phyloP scores from a whole-genome alignment of 2,113 vertebrate genomes.

The Coregonus clupeaformis region DNA sequence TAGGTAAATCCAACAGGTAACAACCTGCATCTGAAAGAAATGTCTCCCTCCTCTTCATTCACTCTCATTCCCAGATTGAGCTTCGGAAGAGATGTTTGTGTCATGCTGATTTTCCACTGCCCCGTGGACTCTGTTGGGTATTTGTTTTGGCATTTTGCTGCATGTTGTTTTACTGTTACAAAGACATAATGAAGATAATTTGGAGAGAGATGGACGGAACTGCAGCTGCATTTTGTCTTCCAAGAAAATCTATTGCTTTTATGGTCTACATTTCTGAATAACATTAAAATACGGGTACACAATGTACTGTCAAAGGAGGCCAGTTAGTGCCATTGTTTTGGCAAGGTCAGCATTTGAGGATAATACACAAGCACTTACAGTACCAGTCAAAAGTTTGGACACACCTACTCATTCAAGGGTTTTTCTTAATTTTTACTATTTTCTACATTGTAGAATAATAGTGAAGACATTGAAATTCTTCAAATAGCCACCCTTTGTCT shows the following conservation, averaged over 20 bases:
- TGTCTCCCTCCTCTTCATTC: constrained; percentile 45
- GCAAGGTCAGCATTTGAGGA: constrained; percentile 5
- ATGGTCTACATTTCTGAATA: constrained; percentile 15
- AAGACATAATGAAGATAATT: constrained; percentile 39
- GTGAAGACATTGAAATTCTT: too few species aligned
- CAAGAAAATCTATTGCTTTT: constrained; percentile 7
- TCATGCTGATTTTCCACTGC: constrained; percentile 40
- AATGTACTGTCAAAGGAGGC: constrained; percentile 11
- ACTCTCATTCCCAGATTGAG: constrained; percentile 15
- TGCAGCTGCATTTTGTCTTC: constrained; percentile 22
- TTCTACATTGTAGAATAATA: too few species aligned
- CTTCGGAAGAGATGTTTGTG: constrained; percentile 50
- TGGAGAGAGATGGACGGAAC: constrained; percentile 30
- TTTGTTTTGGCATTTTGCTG: constrained; percentile 38
- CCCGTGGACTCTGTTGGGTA: constrained; percentile 16
- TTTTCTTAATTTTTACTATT: too few species aligned
- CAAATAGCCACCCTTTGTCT: too few species aligned
- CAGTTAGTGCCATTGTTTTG: not conserved
- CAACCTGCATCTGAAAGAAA: constrained; percentile 53
- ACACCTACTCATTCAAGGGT: too few species aligned
- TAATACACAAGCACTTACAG: not conserved
- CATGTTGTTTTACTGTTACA: constrained; percentile 31
- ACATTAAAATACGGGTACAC: constrained; percentile 1
- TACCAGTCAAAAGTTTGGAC: too few species aligned
- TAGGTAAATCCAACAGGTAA: constrained; percentile 61